Conservation (phyloP, 2,113 vertebrate genomes). For the Phoxinus phoxinus region DNA sequence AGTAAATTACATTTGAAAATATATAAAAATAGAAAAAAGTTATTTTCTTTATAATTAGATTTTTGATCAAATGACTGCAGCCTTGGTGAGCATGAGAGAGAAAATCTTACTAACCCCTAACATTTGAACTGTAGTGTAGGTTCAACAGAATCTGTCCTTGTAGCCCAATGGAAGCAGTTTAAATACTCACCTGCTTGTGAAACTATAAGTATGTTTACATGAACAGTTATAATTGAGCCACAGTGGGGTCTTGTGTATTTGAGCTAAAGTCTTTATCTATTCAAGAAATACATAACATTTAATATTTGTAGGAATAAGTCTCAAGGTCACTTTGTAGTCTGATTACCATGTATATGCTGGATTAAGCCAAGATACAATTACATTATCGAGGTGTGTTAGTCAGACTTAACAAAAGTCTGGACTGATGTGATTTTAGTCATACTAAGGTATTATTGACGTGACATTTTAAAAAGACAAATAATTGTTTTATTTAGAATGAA, state of each 20-base stretch:
- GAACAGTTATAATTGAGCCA: background rate
- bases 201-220: background rate
- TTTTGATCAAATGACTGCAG: background rate
- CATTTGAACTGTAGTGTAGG: background rate
- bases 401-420: background rate
- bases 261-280: background rate
- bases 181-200: background rate
- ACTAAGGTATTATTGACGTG: background rate
- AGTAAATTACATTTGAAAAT: too few species aligned
- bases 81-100: background rate
- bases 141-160: background rate
- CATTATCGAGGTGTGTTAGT: background rate
- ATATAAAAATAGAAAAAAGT: too few species aligned
- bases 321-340: background rate
- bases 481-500: background rate
- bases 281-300: background rate
- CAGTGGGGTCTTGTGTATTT: background rate
- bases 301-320: background rate
- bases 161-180: background rate
- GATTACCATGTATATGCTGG: background rate
- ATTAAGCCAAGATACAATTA: background rate
- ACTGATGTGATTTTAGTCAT: background rate
- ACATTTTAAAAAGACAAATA: conserved; percentile 9
- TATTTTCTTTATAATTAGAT: too few species aligned
- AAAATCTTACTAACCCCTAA: background rate